phyloP scores from a whole-genome alignment of 37 sponge, comb jelly and placozoan genomes.

The Halisarca cf. caerulea region DNA sequence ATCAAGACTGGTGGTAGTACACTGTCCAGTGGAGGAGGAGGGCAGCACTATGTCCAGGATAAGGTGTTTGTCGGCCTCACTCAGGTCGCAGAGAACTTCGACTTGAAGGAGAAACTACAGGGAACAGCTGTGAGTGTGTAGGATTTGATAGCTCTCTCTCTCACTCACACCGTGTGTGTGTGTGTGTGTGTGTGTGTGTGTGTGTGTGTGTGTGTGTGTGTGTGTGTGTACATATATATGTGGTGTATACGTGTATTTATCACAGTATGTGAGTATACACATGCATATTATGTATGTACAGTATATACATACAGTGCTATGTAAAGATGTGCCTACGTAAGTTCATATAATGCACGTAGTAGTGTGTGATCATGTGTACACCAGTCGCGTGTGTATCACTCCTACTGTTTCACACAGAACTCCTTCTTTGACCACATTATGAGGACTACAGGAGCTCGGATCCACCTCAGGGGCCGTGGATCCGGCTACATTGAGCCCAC shows the following conservation, averaged over 20 bases:
- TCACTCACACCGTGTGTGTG: too few species aligned
- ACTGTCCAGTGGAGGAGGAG: constrained; percentile 11
- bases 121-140: constrained; percentile 48
- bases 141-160: background rate
- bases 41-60: constrained; percentile 84
- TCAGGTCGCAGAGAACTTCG: constrained; percentile 53
- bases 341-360: background rate
- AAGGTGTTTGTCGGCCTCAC: constrained; percentile 81
- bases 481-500: constrained; percentile 90
- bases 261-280: background rate
- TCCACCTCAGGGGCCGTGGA: constrained; percentile 77
- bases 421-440: constrained; percentile 76
- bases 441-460: constrained; percentile 58
- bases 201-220: constrained; percentile 6
- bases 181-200: constrained; percentile 5
- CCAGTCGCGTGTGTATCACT: background rate
- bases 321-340: background rate
- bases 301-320: background rate
- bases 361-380: background rate
- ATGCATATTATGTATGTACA: background rate
- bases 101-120: constrained; percentile 51
- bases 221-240: too few species aligned
- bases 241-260: too few species aligned
- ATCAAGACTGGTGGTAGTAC: background rate
- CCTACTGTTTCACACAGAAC: constrained; percentile 1